phyloP scores from a whole-genome alignment of 2,113 vertebrate genomes.

The Beaufortia kweichowensis region DNA sequence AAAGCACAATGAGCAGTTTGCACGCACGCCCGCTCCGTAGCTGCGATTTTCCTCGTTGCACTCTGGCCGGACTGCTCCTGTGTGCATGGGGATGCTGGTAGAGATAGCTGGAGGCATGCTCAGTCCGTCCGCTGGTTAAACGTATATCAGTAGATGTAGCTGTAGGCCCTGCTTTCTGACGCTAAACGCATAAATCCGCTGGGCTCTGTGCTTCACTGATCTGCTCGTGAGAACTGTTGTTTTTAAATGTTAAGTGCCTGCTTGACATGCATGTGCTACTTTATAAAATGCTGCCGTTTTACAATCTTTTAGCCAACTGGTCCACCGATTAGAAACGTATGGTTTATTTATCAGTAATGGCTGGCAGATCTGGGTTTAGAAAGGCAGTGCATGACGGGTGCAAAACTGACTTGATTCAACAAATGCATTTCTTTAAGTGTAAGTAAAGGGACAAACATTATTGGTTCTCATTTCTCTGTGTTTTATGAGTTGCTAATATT shows the following conservation, averaged over 20 bases:
- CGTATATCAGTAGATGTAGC: conserved; percentile 26
- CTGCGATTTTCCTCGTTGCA: neutral
- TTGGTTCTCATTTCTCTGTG: conserved; percentile 2
- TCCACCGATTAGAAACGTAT: neutral
- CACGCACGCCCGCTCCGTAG: conserved; percentile 28
- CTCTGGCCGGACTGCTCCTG: conserved; percentile 70
- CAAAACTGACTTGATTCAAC: no score
- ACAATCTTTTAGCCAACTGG: neutral
- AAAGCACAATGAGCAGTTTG: neutral
- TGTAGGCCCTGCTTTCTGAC: conserved; percentile 31
- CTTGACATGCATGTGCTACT: conserved; percentile 37
- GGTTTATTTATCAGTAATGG: conserved; percentile 7
- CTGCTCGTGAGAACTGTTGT: conserved; percentile 13
- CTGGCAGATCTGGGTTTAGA: neutral
- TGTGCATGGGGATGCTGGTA: conserved; percentile 76
- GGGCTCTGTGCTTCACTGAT: conserved; percentile 21
- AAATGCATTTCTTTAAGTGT: neutral
- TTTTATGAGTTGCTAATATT: conserved; percentile 31
- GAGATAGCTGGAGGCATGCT: conserved; percentile 87
- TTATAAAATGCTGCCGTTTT: conserved; percentile 8
- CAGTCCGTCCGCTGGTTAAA: conserved; percentile 56
- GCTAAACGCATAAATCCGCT: conserved; percentile 25
- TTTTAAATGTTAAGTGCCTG: conserved; percentile 44
- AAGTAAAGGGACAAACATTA: neutral
- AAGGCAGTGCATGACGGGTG: conserved; percentile 13